These are phyloP conservation scores for Sebastes nivosus DNA, from an alignment of 2,797 vertebrate species.

Conservation along the genomic window DNA sequence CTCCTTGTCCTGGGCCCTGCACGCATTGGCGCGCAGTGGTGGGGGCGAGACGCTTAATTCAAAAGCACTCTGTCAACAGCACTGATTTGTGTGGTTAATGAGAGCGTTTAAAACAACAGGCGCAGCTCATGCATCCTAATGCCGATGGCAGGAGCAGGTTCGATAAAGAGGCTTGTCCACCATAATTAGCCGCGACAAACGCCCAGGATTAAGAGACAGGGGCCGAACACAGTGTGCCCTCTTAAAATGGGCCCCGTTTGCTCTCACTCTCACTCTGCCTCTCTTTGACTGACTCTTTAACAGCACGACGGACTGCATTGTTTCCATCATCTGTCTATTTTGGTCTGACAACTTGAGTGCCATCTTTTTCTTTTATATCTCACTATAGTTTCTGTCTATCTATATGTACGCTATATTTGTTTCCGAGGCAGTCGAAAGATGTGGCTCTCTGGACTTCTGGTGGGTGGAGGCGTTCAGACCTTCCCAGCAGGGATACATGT, in stretches of 20 bases:
- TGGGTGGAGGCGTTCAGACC: constrained; percentile 2
- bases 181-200: constrained; percentile 98
- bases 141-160: constrained; percentile 96
- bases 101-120: constrained; percentile 99
- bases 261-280: constrained; percentile 35
- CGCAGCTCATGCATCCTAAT: constrained; percentile 99
- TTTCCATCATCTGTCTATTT: constrained; percentile 42
- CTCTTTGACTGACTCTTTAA: constrained; percentile 46
- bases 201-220: constrained; percentile 87
- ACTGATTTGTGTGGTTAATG: constrained; percentile 99
- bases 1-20: constrained; percentile 99
- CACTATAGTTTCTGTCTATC: background rate
- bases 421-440: constrained; percentile 11
- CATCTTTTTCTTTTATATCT: constrained; percentile 36
- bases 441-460: constrained; percentile 12
- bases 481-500: constrained; percentile 25
- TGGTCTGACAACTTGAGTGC: constrained; percentile 41
- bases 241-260: constrained; percentile 66
- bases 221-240: constrained; percentile 57
- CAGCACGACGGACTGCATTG: constrained; percentile 35
- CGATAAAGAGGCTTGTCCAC: constrained; percentile 99
- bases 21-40: constrained; percentile 75
- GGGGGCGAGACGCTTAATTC: constrained; percentile 98
- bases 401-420: constrained; percentile 30
- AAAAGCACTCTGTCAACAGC: constrained; percentile 99